A percentile compares a stretch with the other conserved stretches of the same genome.
These are phyloP conservation scores for Busseola fusca DNA, from an alignment of 2,888 invertebrate genomes.

Conservation along the genomic window DNA sequence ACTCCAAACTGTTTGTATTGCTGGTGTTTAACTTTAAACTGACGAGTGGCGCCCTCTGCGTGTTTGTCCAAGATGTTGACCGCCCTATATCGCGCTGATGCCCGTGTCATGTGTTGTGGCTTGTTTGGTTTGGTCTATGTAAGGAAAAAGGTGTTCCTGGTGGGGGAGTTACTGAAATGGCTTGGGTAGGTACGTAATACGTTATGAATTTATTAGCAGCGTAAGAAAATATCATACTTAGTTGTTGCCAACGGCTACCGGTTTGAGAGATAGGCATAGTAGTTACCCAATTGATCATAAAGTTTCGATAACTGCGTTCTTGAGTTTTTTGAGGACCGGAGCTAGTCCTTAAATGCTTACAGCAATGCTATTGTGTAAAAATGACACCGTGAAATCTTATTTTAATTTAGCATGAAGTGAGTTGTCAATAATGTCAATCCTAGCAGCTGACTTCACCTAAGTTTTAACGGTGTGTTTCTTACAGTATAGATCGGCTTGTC, in stretches of 20 bases:
- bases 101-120: conserved; percentile 32
- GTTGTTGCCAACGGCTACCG: neutral
- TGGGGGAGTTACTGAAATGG: neutral
- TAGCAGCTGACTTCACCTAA: no score
- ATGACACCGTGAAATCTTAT: no score
- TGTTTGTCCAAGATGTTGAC: conserved; percentile 60
- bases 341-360: neutral
- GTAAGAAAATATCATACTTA: neutral
- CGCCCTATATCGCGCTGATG: conserved; percentile 50
- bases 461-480: no score
- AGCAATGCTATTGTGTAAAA: neutral
- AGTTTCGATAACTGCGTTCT: neutral
- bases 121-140: conserved; percentile 52
- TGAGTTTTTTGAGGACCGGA: neutral
- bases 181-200: neutral
- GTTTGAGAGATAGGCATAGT: neutral
- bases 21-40: conserved; percentile 77
- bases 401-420: no score
- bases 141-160: conserved; percentile 27
- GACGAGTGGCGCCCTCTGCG: conserved; percentile 62
- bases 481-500: no score
- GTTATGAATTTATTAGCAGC: neutral
- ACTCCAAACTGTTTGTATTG: conserved; percentile 78
- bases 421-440: no score
- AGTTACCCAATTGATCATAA: neutral